phyloP scores from a whole-genome alignment of 2,113 vertebrate genomes.

The Entomyzon cyanotis region DNA sequence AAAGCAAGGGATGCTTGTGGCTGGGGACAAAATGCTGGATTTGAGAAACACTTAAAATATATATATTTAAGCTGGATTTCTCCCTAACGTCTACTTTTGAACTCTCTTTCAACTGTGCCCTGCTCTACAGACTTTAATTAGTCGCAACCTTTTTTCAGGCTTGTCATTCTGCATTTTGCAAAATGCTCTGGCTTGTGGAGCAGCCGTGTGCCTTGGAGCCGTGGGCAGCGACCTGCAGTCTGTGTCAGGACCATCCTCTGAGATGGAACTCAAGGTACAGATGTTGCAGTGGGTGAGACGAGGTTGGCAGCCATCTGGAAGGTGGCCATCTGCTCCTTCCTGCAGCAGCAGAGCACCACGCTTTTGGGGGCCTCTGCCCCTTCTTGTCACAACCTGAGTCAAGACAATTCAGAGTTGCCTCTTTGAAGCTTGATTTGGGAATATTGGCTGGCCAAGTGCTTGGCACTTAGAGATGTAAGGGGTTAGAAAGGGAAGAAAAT shows the following conservation, averaged over 20 bases:
- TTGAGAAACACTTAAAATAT: neutral
- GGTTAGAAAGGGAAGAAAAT: neutral
- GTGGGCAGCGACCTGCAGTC: constrained; percentile 8
- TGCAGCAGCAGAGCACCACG: neutral
- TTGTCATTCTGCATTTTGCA: constrained; percentile 31
- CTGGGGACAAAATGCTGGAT: neutral
- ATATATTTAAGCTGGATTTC: neutral
- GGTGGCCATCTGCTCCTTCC: constrained; percentile 21
- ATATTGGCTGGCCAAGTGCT: neutral
- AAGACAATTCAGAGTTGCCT: neutral
- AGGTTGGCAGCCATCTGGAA: constrained; percentile 26
- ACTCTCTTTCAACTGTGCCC: neutral
- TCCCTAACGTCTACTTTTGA: neutral
- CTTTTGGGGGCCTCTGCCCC: neutral
- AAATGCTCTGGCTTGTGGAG: neutral
- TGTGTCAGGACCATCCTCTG: constrained; percentile 2
- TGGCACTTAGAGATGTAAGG: neutral
- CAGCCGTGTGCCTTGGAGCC: neutral
- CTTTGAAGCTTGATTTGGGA: neutral
- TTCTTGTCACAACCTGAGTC: constrained; percentile 28
- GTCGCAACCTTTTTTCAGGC: neutral
- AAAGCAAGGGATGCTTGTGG: neutral
- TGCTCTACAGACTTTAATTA: neutral
- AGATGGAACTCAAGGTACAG: neutral
- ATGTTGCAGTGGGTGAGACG: neutral